Conservation (phyloP, 2,113 vertebrate species). For the Quiscalus mexicanus region DNA sequence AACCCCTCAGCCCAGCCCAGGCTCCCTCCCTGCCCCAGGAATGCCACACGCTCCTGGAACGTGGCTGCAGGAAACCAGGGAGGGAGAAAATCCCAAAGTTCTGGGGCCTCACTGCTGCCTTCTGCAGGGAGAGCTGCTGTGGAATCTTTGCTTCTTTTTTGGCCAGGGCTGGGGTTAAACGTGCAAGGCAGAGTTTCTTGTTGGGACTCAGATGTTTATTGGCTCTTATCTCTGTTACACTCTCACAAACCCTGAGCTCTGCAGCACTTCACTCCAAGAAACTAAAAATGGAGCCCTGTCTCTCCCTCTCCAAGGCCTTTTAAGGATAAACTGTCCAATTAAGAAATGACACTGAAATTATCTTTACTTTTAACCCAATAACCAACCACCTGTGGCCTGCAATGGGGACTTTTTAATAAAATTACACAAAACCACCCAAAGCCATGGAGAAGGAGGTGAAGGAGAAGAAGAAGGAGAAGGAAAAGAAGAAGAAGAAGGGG, state of each 20-base stretch:
- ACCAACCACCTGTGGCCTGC: neutral
- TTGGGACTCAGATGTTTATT: neutral
- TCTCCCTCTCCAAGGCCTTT: neutral
- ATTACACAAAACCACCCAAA: neutral
- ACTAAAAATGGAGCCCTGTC: neutral
- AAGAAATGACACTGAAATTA: neutral
- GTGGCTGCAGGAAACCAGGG: neutral
- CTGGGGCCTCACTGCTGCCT: fast-evolving
- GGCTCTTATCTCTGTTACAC: neutral
- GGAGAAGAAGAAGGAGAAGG: no score
- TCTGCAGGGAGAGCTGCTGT: neutral
- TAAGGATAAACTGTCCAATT: neutral
- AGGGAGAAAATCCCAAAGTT: neutral
- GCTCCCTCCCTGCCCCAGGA: neutral
- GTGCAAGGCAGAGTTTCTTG: neutral
- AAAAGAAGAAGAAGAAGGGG: no score
- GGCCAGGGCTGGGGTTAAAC: neutral
- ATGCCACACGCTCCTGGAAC: neutral
- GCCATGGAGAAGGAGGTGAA: neutral
- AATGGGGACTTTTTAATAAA: neutral
- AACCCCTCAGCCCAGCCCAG: neutral
- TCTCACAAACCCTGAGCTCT: neutral
- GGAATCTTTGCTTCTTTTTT: neutral
- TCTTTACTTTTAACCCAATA: neutral
- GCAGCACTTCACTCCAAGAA: neutral